Evolutionary conservation across 2,888 invertebrate species (phyloP), one percentile per base, ranked within the genome.

Genomic region (Drosophila niveifrons): DNA sequence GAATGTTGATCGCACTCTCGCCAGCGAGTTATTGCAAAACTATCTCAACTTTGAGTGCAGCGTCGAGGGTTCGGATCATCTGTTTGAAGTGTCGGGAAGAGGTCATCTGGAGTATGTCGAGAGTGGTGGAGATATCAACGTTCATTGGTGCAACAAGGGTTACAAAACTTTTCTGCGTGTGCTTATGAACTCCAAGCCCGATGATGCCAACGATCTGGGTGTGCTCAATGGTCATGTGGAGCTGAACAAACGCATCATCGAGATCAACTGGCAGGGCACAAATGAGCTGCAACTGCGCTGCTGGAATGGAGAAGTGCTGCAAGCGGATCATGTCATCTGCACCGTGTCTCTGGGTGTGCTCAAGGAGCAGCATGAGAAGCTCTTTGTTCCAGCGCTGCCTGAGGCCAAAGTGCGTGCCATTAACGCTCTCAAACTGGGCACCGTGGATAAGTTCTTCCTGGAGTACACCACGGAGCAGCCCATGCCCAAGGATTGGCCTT

Each of bases 81-180:
- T 96, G 94, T 93, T 94, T 92, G 93, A 95, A 36, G 94, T 96
- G 44, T 96, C 97, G 0, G 93, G 95, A 0, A 92, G 92, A 59
- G 94, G 95, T 0, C 92, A 95, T 41, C 90, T 93, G 0, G 94
- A 95, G 69, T 95, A 94, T 84, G 93, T 94, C 93, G 91, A 92
- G 0, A 95, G 96, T 88, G 94, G 95, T 2, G 97, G 97, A 0
- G 95, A 96, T n/a, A n/a, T n/a, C 85, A 90, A 95, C 77, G 92
- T 96, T 0, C 94, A 95, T 84, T 97, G 96, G 97, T 96, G 95
- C 75, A 94, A 94, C 55, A 94, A 93, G 66, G 96, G 96, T 0
- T 97, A 94, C 87, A 93, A 93, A 74, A 95, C 93, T 1, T 92
- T 97, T 65, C 92, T 97, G 43, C 94, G 96, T 79, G 85, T 96